Conservation (phyloP, 2,113 vertebrate genomes). For the Embiotoca jacksoni region DNA sequence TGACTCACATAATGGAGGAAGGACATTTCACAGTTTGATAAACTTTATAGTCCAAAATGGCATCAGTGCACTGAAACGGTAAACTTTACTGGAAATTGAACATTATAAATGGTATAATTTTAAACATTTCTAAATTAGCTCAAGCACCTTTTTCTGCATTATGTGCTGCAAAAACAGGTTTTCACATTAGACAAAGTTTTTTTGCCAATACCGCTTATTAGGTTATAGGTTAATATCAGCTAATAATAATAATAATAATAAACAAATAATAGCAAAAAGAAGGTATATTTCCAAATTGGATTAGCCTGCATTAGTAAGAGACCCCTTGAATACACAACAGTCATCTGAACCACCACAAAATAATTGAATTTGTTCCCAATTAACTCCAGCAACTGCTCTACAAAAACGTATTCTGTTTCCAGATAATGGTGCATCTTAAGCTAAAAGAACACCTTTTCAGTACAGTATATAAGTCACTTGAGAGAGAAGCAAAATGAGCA, state of each 20-base stretch:
- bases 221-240: no score
- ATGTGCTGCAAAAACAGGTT: no score
- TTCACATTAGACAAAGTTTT: no score
- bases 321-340: conserved; percentile 1
- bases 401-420: neutral
- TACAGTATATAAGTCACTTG: conserved; percentile 21
- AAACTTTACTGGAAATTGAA: no score
- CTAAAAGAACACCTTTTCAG: conserved; percentile 3
- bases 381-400: neutral
- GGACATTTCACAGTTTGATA: no score
- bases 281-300: neutral
- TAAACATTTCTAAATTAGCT: no score
- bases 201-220: no score
- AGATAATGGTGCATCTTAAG: conserved; percentile 28
- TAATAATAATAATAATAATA: neutral
- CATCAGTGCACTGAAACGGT: no score
- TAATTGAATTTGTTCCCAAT: conserved; percentile 10
- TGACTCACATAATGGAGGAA: no score
- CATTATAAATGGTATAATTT: no score
- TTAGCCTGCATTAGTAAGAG: neutral
- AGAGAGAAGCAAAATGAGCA: neutral
- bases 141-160: no score
- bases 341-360: neutral
- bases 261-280: neutral
- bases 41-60: no score